Evolutionary conservation across 2,888 invertebrate genomes (phyloP).

Genomic region (Drosophila percnosoma): DNA sequence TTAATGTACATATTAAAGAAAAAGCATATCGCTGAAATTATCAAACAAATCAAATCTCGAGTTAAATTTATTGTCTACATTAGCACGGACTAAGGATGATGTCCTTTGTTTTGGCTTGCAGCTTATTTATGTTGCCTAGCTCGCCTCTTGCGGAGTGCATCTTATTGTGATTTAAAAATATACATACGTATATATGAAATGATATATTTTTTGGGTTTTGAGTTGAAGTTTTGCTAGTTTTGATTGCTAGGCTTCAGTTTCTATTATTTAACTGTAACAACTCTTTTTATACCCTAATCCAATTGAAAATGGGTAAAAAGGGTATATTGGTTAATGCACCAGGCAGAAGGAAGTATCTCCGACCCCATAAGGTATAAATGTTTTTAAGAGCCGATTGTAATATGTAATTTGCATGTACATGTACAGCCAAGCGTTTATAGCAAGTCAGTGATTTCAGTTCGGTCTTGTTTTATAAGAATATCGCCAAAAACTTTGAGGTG

Average conservation of each 20-base stretch:
- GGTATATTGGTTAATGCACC: neutral
- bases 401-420: no score
- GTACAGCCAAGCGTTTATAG: no score
- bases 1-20: neutral
- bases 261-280: neutral
- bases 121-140: constrained; percentile 33
- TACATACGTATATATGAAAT: neutral
- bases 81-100: constrained; percentile 23
- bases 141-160: neutral
- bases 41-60: constrained; percentile 40
- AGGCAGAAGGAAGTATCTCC: neutral
- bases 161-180: neutral
- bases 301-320: neutral
- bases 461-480: neutral
- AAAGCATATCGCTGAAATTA: constrained; percentile 27
- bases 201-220: neutral
- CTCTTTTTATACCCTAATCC: neutral
- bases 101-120: constrained; percentile 15
- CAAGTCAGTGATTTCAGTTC: no score
- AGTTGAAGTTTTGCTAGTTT: neutral
- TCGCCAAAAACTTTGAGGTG: neutral
- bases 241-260: neutral
- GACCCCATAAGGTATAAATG: neutral
- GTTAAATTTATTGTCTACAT: constrained; percentile 23
- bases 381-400: neutral